These are phyloP conservation scores for Encarsia formosa DNA, from an alignment of 2,888 invertebrate genomes.

Conservation along the genomic window DNA sequence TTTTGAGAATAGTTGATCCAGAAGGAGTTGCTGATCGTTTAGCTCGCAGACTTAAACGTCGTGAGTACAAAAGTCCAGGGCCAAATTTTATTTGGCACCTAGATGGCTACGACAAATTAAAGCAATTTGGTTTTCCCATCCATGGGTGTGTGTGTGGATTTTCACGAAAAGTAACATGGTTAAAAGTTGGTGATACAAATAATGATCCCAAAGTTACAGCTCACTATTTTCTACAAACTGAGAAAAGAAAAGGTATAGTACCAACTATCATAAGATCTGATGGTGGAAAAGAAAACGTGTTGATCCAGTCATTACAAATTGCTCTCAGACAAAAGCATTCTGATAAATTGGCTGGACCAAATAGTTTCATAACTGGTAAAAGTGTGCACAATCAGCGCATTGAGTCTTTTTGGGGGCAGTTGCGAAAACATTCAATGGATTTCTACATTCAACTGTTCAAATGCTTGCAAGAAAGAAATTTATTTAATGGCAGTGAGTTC, in stretches of 20 bases:
- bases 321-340: constrained; percentile 3
- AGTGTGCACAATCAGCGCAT: constrained; percentile 20
- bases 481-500: constrained; percentile 2
- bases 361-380: constrained; percentile 17
- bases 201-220: constrained; percentile 14
- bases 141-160: constrained; percentile 25
- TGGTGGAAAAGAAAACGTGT: constrained; percentile 13
- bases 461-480: background rate
- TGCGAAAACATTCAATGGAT: constrained; percentile 6
- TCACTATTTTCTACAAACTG: constrained; percentile 16
- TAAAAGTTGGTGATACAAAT: constrained; percentile 16
- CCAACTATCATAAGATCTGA: constrained; percentile 16
- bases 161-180: constrained; percentile 20
- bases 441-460: constrained; percentile 13
- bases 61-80: too few relatives aligned
- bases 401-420: constrained; percentile 20
- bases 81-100: constrained; percentile 25
- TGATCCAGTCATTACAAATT: constrained; percentile 10
- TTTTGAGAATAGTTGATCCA: too few relatives aligned
- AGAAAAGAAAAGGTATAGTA: constrained; percentile 8
- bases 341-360: constrained; percentile 10
- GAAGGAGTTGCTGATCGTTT: too few relatives aligned
- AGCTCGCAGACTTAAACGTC: too few relatives aligned
- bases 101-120: constrained; percentile 27
- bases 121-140: constrained; percentile 24